These are phyloP conservation scores for Clarias platycephalus DNA, from an alignment of 2,797 vertebrate species.

Conservation along the genomic window DNA sequence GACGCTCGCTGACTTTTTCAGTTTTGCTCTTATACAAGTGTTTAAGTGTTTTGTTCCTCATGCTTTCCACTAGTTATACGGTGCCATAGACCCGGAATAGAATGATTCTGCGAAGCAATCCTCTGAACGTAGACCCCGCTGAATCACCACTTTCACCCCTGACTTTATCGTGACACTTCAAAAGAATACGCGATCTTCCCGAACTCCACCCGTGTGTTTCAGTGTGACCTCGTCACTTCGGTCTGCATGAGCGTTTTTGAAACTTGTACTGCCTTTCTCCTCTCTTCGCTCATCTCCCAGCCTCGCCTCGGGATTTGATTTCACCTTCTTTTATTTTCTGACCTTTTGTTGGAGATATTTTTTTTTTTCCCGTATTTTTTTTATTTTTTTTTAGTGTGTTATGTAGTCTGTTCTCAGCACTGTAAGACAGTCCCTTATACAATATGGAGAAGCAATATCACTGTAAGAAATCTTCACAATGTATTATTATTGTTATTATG, in stretches of 20 bases:
- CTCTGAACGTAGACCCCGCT: slow-evolving; percentile 19
- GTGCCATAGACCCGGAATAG: slow-evolving; percentile 23
- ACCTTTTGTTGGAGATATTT: slow-evolving; percentile 61
- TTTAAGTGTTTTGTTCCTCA: slow-evolving; percentile 23
- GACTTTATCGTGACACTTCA: slow-evolving; percentile 7
- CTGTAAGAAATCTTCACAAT: slow-evolving; percentile 99
- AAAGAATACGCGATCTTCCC: slow-evolving; percentile 9
- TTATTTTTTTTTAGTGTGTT: slow-evolving; percentile 77
- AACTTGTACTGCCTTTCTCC: slow-evolving; percentile 53
- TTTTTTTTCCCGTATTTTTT: slow-evolving; percentile 71
- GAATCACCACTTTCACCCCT: background rate
- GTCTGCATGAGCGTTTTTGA: slow-evolving; percentile 41
- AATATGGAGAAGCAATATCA: slow-evolving; percentile 99
- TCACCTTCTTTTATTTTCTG: slow-evolving; percentile 51
- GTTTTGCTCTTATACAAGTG: background rate
- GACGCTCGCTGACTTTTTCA: slow-evolving; percentile 7
- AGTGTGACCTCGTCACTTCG: slow-evolving; percentile 39
- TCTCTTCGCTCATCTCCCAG: slow-evolving; percentile 67
- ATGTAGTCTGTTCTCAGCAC: slow-evolving; percentile 98
- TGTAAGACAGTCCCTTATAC: slow-evolving; percentile 99
- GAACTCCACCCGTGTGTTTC: slow-evolving; percentile 11
- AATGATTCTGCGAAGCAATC: slow-evolving; percentile 7
- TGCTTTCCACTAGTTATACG: background rate
- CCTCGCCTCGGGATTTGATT: slow-evolving; percentile 42
- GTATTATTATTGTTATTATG: slow-evolving; percentile 91